Percentiles rank a stretch among this genome's conserved stretches.
Evolutionary conservation across 2,888 invertebrate genomes (phyloP).

Genomic region (Eremobia ochroleuca): DNA sequence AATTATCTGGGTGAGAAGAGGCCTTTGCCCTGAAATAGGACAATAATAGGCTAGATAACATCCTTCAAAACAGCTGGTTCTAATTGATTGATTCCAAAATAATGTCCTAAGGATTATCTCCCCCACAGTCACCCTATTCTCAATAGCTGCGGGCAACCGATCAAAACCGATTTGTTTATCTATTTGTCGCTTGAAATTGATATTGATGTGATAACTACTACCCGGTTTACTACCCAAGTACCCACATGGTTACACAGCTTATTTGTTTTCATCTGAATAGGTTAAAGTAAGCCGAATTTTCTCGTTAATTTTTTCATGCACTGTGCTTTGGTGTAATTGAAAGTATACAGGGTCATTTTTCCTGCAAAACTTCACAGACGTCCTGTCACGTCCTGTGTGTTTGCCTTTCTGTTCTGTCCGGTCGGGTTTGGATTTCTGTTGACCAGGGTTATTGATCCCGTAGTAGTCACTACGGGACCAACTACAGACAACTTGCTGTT

Average conservation of each 20-base stretch:
- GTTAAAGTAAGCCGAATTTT: neutral
- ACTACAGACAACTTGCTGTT: too few relatives aligned
- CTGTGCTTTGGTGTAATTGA: too few relatives aligned
- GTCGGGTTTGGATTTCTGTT: too few relatives aligned
- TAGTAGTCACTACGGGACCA: too few relatives aligned
- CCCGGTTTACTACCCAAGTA: neutral
- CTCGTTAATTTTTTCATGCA: neutral
- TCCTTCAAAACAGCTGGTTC: neutral
- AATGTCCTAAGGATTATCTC: neutral
- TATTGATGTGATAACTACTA: conserved; percentile 37
- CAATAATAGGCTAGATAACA: too few relatives aligned
- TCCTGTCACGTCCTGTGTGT: too few relatives aligned
- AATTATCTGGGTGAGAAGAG: too few relatives aligned
- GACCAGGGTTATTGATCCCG: too few relatives aligned
- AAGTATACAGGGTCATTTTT: too few relatives aligned
- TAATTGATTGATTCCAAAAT: neutral
- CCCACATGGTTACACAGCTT: neutral
- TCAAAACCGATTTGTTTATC: conserved; percentile 52
- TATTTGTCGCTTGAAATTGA: conserved; percentile 58
- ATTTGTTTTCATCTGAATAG: neutral
- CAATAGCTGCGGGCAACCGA: conserved; percentile 47
- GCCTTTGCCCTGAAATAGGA: too few relatives aligned
- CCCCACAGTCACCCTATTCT: conserved; percentile 11
- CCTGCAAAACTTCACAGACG: too few relatives aligned
- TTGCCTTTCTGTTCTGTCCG: too few relatives aligned